A percentile compares a stretch with the other conserved stretches of the same genome.
These are phyloP conservation scores for Frankliniella fusca DNA, from an alignment of 2,888 invertebrate genomes.

Conservation along the genomic window DNA sequence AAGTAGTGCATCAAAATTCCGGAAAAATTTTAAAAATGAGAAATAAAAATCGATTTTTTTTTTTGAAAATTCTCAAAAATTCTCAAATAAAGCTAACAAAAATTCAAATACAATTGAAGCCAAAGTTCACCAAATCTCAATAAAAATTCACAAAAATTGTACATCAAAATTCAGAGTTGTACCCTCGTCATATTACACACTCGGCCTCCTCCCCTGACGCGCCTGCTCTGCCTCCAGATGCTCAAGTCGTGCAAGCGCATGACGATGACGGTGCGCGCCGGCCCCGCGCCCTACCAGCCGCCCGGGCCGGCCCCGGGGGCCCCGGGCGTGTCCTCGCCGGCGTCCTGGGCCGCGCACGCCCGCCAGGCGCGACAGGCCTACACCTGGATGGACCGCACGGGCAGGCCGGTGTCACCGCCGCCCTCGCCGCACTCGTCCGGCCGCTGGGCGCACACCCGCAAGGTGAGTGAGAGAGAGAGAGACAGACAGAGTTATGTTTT, in stretches of 20 bases:
- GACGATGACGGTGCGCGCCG: slow-evolving; percentile 83
- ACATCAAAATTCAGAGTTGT: too few relatives aligned
- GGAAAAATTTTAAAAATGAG: too few relatives aligned
- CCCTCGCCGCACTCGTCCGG: slow-evolving; percentile 42
- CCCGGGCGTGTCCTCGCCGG: slow-evolving; percentile 47
- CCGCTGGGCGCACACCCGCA: slow-evolving; percentile 46
- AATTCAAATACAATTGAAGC: too few relatives aligned
- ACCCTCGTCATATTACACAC: too few relatives aligned
- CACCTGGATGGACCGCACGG: slow-evolving; percentile 92
- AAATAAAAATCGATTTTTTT: too few relatives aligned
- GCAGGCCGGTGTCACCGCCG: slow-evolving; percentile 81
- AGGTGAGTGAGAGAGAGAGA: slow-evolving; percentile 50
- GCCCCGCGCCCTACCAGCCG: slow-evolving; percentile 61
- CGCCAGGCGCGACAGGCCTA: slow-evolving; percentile 70
- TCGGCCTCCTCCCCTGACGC: too few relatives aligned
- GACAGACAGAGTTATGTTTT: too few relatives aligned
- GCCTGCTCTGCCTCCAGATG: slow-evolving; percentile 62
- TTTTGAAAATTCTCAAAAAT: too few relatives aligned
- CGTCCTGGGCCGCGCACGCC: slow-evolving; percentile 49
- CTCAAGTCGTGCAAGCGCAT: slow-evolving; percentile 82
- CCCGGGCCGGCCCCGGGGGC: slow-evolving; percentile 44
- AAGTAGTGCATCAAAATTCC: too few relatives aligned
- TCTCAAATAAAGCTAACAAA: too few relatives aligned
- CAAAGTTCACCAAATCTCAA: too few relatives aligned
- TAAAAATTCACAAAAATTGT: too few relatives aligned